A percentile compares a stretch with the other conserved stretches of the same genome.
Evolutionary conservation across 2,888 invertebrate species (phyloP).

Genomic region (Pantelozetes paolii): DNA sequence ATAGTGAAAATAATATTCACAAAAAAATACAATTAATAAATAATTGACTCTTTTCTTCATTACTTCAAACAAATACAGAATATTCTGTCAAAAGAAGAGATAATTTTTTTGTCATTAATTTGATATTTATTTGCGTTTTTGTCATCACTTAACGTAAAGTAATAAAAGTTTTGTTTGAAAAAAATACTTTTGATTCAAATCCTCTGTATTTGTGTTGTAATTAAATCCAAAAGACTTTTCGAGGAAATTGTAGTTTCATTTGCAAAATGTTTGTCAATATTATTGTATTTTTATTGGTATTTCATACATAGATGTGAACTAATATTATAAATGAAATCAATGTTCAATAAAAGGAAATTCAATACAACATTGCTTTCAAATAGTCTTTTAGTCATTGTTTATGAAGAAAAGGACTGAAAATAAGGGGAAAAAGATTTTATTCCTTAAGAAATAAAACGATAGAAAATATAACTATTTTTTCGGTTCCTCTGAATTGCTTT

Average conservation of each 20-base stretch:
- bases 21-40: too few species aligned
- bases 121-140: background rate
- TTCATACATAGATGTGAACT: background rate
- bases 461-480: background rate
- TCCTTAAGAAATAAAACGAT: background rate
- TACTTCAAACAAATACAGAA: too few species aligned
- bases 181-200: too few species aligned
- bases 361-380: slow-evolving; percentile 23
- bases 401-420: background rate
- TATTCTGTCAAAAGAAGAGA: too few species aligned
- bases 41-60: too few species aligned
- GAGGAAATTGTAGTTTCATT: background rate
- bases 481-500: background rate
- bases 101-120: background rate
- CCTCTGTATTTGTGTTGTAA: too few species aligned
- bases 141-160: too few species aligned
- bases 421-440: background rate
- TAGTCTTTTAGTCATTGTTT: background rate
- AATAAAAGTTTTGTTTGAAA: too few species aligned
- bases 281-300: background rate
- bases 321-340: too few species aligned
- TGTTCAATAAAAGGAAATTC: slow-evolving; percentile 11
- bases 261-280: background rate
- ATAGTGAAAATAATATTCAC: background rate
- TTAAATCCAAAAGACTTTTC: background rate